Evolutionary conservation across 2,888 invertebrate species (phyloP), one percentile per base, ranked within the genome.

Genomic region (Bellardia pandia): DNA sequence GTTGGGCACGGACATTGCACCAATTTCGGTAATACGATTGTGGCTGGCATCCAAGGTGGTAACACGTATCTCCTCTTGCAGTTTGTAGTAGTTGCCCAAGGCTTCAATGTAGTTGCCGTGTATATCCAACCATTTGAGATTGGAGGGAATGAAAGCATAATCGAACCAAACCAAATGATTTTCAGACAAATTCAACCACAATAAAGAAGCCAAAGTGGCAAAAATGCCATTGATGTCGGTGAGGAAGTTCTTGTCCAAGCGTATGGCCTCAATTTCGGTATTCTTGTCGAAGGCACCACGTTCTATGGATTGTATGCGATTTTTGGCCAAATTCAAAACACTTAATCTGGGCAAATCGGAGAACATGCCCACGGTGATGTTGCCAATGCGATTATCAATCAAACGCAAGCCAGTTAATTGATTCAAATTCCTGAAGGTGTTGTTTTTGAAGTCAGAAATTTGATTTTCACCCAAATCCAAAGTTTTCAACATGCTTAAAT

Each of bases 131-230:
- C 97, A 98, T 94, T 97, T 97, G 82, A 98, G 94, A 93, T 97
- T 97, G 89, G 96, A 96, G 40, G 98, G 98, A 91, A 98, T 96
- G 93, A 98, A 97, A 77, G 98, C 98, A 93, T 97, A 98, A 94
- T 98, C 98, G 94, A 98, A 98, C 97, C 97, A 97, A 90, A 97
- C 96, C 91, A 98, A 94, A 94, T 97, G 97, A 94, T 98, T 98
- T 94, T 97, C 97, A 58, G 98, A 98, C 75, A 98, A 95, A 94
- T 98, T 98, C 85, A 98, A 94, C 96, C 98, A 97, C 91, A 97
- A 94, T 86, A 98, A 94, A 89, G 96, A 97, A n/a, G 96, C 96
- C 42, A 98, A 94, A 84, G 97, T 96, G 51, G 97, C 96, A 92
- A 98, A 97, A 86, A 98, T 97, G 16, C 98, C 98, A 94, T 98